phyloP scores from a whole-genome alignment of 1,140 invertebrate genomes.

The Diorhabda elongata region DNA sequence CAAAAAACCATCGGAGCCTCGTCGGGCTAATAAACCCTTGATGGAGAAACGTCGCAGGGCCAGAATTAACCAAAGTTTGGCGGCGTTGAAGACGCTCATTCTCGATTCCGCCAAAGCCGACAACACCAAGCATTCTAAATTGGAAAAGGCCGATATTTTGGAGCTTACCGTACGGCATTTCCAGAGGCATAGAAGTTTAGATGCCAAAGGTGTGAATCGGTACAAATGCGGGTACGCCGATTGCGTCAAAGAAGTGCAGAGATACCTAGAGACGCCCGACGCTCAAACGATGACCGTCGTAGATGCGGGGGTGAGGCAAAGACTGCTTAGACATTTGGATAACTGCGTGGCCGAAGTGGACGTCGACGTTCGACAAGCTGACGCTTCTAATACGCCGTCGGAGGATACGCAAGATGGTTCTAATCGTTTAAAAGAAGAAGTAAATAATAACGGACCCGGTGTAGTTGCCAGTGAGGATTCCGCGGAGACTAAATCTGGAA shows the following conservation, averaged over 20 bases:
- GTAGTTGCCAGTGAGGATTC: conserved; percentile 22
- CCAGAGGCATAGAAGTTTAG: conserved; percentile 65
- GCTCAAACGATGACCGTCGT: conserved; percentile 60
- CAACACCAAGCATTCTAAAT: conserved; percentile 70
- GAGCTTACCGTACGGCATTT: conserved; percentile 88
- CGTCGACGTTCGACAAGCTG: conserved; percentile 56
- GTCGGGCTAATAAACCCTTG: conserved; percentile 78
- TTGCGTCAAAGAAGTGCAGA: conserved; percentile 70
- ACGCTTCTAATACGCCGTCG: conserved; percentile 5
- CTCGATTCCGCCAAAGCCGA: conserved; percentile 63
- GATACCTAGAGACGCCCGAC: conserved; percentile 63
- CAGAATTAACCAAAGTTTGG: conserved; percentile 83
- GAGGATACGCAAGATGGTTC: conserved; percentile 32
- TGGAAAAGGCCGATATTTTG: conserved; percentile 91
- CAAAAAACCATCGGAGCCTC: conserved; percentile 43
- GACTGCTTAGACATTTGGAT: conserved; percentile 66
- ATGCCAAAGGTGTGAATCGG: conserved; percentile 57
- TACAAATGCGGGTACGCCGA: conserved; percentile 72
- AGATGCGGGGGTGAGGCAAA: conserved; percentile 64
- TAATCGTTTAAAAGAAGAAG: conserved; percentile 33
- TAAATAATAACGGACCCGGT: conserved; percentile 33
- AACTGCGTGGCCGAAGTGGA: conserved; percentile 68
- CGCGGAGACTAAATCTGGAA: conserved; percentile 36
- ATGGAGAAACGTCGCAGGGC: conserved; percentile 87
- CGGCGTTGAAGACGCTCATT: conserved; percentile 79